Base-by-base conservation (phyloP, 1,140 invertebrate genomes). In the Mactra quadrangularis region DNA sequence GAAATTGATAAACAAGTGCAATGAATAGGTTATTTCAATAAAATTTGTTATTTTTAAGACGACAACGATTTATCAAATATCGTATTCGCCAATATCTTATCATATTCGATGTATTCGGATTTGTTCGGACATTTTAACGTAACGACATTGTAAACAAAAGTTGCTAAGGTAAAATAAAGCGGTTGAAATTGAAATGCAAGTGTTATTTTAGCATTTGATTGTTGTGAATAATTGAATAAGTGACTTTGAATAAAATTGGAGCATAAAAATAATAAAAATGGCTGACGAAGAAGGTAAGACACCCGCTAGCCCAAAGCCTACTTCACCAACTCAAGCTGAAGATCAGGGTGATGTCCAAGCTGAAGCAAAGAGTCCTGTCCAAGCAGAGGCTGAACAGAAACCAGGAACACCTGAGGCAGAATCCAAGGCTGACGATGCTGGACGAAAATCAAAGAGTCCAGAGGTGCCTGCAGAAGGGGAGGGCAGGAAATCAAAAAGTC, bases 121-220 rank as follows among this genome's bases (percentile, higher is more conserved):
- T n/a, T n/a, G n/a, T n/a, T n/a, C n/a, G n/a, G n/a, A n/a, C n/a
- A n/a, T n/a, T n/a, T n/a, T n/a, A n/a, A n/a, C n/a, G n/a, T n/a
- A n/a, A n/a, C 47, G 76, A 68, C 76, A 68, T 70, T 29, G 45
- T 86, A 83, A 86, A 86, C 85, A 86, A 62, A n/a, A 82, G 85
- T 87, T 87, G 85, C 85, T 85, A 87, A 47, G 83, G 85, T n/a
- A 31, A 68, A 70, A 68, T 45, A 50, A 38, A 55, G 64, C 53
- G 62, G 62, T 52, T 68, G 53, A 79, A 52, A 66, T 55, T 68
- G 50, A 62, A 57, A 47, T 68, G 27, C 33, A 45, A 17, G 25
- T 64, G 35, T 45, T 13, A 22, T 9, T 41, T 29, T 19, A 66
- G 35, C 35, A 11, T 13, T 35, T 52, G 17, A 6, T 13, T n/a